These are phyloP conservation scores for Xestia ashworthii DNA, from an alignment of 2,888 invertebrate genomes.

Conservation along the genomic window DNA sequence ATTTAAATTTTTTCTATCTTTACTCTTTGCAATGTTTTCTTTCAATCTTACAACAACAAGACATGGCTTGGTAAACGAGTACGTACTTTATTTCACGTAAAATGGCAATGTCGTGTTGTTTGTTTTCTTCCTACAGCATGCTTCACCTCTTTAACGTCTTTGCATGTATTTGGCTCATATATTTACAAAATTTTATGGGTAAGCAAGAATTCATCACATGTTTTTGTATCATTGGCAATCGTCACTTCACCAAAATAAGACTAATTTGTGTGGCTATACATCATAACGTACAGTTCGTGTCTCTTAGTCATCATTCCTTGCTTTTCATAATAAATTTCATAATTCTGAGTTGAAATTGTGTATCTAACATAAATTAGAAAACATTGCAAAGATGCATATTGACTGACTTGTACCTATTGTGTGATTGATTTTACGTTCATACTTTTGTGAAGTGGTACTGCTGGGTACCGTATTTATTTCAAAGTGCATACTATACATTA, in stretches of 20 bases:
- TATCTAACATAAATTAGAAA: constrained; percentile 74
- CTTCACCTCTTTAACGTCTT: constrained; percentile 71
- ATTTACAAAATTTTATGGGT: constrained; percentile 68
- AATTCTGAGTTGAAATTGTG: constrained; percentile 56
- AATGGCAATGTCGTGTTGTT: constrained; percentile 77
- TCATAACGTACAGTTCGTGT: constrained; percentile 54
- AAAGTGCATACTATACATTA: constrained; percentile 56
- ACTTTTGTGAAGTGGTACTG: constrained; percentile 21
- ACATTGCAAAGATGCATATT: constrained; percentile 87
- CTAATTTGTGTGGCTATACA: constrained; percentile 88
- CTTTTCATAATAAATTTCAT: constrained; percentile 65
- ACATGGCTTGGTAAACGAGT: constrained; percentile 74
- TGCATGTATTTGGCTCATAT: constrained; percentile 77
- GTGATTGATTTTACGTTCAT: constrained; percentile 39
- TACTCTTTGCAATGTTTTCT: constrained; percentile 90
- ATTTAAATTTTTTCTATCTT: constrained; percentile 71
- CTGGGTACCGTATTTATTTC: constrained; percentile 43
- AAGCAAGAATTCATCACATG: constrained; percentile 76
- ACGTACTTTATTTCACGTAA: constrained; percentile 56
- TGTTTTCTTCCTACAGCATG: constrained; percentile 78
- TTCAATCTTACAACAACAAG: constrained; percentile 75
- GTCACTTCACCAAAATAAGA: constrained; percentile 77
- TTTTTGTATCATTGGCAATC: constrained; percentile 70
- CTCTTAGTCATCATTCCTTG: constrained; percentile 56
- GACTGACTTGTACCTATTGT: constrained; percentile 39